Evolutionary conservation across 2,888 invertebrate species (phyloP).

Genomic region (Mythimna impura): DNA sequence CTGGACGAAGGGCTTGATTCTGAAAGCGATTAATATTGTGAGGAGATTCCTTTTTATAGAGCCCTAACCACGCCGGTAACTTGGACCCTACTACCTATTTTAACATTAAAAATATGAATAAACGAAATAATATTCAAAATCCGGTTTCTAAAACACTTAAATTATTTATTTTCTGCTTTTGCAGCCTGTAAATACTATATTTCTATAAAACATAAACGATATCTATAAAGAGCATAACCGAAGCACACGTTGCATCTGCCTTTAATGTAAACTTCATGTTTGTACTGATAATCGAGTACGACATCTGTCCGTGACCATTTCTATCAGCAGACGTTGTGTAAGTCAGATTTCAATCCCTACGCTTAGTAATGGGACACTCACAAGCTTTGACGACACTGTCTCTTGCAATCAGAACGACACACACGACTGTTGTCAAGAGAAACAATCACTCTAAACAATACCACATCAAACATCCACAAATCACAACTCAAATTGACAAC

Average conservation of each 20-base stretch:
- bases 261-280: constrained; percentile 40
- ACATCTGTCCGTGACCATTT: constrained; percentile 44
- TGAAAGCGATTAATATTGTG: too few species aligned
- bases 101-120: too few species aligned
- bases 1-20: too few species aligned
- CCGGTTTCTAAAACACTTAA: too few species aligned
- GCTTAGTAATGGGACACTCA: constrained; percentile 42
- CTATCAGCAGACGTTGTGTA: constrained; percentile 37
- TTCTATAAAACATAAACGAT: constrained; percentile 1
- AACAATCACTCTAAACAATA: constrained; percentile 2
- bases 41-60: too few species aligned
- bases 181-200: background rate
- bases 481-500: constrained; percentile 33
- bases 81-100: too few species aligned
- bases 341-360: constrained; percentile 55
- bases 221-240: constrained; percentile 9
- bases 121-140: too few species aligned
- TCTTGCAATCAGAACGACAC: constrained; percentile 14
- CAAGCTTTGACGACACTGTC: constrained; percentile 36
- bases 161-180: too few species aligned
- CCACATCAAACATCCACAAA: constrained; percentile 13
- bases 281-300: constrained; percentile 33
- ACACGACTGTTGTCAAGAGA: constrained; percentile 20
- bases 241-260: constrained; percentile 26
- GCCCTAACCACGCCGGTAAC: too few species aligned